Conservation (phyloP, 53 echinoderm and acorn worm genomes). For the Patiria pectinifera region DNA sequence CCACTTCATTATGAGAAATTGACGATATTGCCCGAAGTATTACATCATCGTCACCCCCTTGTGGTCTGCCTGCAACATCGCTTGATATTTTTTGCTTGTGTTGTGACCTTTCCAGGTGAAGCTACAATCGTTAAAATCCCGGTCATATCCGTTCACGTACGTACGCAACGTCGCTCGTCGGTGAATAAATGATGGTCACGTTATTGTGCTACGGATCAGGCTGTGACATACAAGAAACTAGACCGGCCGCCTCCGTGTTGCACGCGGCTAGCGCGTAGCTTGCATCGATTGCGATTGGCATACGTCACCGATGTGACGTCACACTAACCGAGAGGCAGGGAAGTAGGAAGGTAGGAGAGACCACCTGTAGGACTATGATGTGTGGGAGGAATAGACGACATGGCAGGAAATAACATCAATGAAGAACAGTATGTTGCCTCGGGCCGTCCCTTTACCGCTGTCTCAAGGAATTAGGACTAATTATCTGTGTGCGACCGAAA, state of each 20-base stretch:
- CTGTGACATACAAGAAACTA: not conserved
- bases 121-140: not conserved
- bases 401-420: too few species aligned
- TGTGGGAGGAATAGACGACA: too few species aligned
- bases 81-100: too few species aligned
- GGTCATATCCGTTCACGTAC: not conserved
- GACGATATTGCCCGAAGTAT: too few species aligned
- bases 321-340: not conserved
- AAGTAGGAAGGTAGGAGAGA: not conserved
- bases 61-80: too few species aligned
- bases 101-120: not conserved
- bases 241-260: not conserved
- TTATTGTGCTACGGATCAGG: not conserved
- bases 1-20: too few species aligned
- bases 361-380: too few species aligned
- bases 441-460: too few species aligned
- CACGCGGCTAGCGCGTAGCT: not conserved
- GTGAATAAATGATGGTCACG: not conserved
- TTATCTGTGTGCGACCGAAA: too few species aligned
- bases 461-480: too few species aligned
- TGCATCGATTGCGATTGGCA: not conserved
- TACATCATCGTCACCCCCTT: too few species aligned
- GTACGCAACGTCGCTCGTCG: not conserved
- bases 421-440: too few species aligned
- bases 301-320: slow-evolving; percentile 5